phyloP scores from a whole-genome alignment of 2,888 invertebrate genomes.

The Leptinotarsa juncta region DNA sequence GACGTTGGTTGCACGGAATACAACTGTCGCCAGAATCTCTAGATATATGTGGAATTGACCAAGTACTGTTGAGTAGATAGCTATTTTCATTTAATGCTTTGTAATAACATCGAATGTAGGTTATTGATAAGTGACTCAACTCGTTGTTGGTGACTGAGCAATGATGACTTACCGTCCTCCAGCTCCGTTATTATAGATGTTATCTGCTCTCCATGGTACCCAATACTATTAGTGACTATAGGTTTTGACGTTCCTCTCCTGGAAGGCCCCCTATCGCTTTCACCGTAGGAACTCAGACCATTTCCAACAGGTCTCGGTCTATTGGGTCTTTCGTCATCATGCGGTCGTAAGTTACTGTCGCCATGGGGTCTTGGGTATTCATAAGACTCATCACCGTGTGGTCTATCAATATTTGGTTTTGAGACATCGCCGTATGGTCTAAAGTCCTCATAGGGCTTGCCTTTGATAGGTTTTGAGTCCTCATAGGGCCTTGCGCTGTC shows the following conservation, averaged over 20 bases:
- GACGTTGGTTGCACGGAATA: too few relatives aligned
- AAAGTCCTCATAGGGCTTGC: neutral
- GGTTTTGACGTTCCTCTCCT: conserved; percentile 41
- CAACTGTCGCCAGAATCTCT: too few relatives aligned
- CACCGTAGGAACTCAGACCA: neutral
- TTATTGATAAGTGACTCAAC: too few relatives aligned
- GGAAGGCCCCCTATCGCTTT: neutral
- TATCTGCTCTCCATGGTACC: conserved; percentile 60
- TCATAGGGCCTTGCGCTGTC: conserved; percentile 1
- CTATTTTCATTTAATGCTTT: neutral
- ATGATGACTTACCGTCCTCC: conserved; percentile 55
- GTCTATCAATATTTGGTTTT: neutral
- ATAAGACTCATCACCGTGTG: neutral
- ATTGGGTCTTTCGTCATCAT: neutral
- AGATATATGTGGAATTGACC: too few relatives aligned
- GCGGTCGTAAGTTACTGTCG: neutral
- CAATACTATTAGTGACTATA: conserved; percentile 57
- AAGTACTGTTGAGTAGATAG: neutral
- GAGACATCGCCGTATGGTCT: neutral
- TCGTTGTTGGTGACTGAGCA: too few relatives aligned
- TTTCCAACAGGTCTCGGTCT: conserved; percentile 4
- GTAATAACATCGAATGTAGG: neutral
- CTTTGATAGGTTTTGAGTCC: neutral
- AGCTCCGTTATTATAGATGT: conserved; percentile 63
- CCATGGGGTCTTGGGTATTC: neutral